Evolutionary conservation across 2,888 invertebrate species (phyloP).

Genomic region (Caenorhabditis sp.): DNA sequence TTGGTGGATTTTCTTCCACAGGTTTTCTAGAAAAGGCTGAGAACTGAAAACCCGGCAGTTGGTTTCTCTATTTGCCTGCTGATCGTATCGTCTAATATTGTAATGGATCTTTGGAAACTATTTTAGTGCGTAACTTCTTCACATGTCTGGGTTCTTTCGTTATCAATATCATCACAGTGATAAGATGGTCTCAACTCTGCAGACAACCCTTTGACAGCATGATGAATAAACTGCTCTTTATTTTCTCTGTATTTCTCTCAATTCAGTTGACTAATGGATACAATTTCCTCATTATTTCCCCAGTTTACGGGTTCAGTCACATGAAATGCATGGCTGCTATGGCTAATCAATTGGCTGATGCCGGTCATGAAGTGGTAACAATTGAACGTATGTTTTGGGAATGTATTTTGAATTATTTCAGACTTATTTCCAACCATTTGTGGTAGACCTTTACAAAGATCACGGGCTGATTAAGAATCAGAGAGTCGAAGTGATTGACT

Average conservation of each 20-base stretch:
- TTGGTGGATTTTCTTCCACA: no score
- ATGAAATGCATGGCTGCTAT: constrained; percentile 55
- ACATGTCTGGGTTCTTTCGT: no score
- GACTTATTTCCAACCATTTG: constrained; percentile 35
- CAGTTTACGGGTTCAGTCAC: constrained; percentile 55
- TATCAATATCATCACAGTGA: no score
- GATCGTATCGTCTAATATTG: no score
- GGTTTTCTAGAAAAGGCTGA: no score
- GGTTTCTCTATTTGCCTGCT: no score
- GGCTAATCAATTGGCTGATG: constrained; percentile 56
- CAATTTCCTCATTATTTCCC: constrained; percentile 56
- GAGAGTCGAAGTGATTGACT: constrained; percentile 19
- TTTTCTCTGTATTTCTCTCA: not conserved
- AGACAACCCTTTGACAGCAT: not conserved
- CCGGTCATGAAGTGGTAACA: constrained; percentile 62
- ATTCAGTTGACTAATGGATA: constrained; percentile 3
- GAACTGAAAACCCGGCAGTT: no score
- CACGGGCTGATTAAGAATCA: constrained; percentile 28
- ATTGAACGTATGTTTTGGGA: no score
- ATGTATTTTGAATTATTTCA: constrained; percentile 6
- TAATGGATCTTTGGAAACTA: no score
- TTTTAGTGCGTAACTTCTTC: no score
- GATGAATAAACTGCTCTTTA: not conserved
- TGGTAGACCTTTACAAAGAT: constrained; percentile 27
- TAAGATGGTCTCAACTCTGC: constrained; percentile 5